Evolutionary conservation across 1,140 invertebrate species (phyloP), one percentile per base, ranked within the genome.

Genomic region (Diabrotica undecimpunctata): DNA sequence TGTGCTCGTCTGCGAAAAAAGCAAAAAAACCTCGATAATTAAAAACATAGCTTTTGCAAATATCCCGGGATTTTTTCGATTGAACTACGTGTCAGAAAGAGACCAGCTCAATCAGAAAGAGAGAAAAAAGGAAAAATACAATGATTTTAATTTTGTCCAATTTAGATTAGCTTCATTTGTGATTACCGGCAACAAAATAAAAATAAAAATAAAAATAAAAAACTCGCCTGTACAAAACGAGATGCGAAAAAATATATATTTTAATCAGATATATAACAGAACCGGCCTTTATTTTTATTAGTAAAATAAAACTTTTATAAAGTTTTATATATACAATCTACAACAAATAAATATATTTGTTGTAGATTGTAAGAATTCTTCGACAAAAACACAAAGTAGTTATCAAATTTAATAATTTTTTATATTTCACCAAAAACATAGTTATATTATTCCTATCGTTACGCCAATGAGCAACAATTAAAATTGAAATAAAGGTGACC

Each of bases 81-180:
- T 50, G 52, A 54, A 62, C 37, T 46, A 6, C 35, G 6, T 14
- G 61, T 54, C 54, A 10, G 14, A 62, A 46, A 38, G 9, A 54
- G 51, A 39, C 53, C n/a, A 36, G 38, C 25, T 51, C n/a, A 35
- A 54, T 12, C 14, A 12, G 52, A 71, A 65, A 58, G 70, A 69
- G 67, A 71, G 55, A 37, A 69, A 66, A 67, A 60, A 54, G 57
- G 65, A 69, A 71, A 69, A 66, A 71, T 71, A 78, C 75, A 76
- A 78, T 78, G 75, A 74, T 77, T 78, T 77, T 77, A 77, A 78
- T 78, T 78, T 76, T 70, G 68, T 78, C 76, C 76, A 76, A 78
- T 78, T 78, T 73, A 68, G 76, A 78, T 78, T 77, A 78, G 77
- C 75, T 76, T 75, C 74, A 76, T 77, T 78, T 78, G 75, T 78